These are phyloP conservation scores for Dasyornis broadbenti DNA, from an alignment of 2,113 vertebrate genomes.

Conservation along the genomic window DNA sequence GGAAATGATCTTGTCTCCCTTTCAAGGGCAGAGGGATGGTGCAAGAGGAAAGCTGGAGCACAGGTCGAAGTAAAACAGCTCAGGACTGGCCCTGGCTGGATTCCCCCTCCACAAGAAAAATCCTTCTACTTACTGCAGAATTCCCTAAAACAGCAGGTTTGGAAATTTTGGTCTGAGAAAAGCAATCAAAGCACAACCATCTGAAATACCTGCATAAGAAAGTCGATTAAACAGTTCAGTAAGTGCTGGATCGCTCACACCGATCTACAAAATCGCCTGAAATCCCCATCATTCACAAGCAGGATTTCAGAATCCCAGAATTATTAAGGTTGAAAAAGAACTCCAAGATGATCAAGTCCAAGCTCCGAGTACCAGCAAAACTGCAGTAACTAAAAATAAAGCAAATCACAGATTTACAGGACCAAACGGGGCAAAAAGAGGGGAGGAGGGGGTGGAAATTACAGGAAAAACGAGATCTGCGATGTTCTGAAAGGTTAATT, in stretches of 20 bases:
- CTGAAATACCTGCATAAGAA: neutral
- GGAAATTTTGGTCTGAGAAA: neutral
- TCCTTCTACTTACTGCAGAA: neutral
- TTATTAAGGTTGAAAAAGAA: neutral
- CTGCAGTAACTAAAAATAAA: neutral
- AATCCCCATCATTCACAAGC: neutral
- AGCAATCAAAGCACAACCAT: neutral
- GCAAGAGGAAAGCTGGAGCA: neutral
- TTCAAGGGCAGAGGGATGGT: neutral
- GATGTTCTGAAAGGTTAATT: neutral
- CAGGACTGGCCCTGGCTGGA: neutral
- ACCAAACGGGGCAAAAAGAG: rapidly evolving
- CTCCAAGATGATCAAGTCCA: neutral
- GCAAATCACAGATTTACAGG: neutral
- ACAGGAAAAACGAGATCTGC: rapidly evolving
- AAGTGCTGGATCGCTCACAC: neutral
- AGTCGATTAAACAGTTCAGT: neutral
- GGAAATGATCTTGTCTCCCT: neutral
- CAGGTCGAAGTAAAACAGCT: neutral
- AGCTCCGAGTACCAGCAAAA: neutral
- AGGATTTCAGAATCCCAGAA: neutral
- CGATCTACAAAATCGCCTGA: neutral
- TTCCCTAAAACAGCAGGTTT: neutral
- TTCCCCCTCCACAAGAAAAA: rapidly evolving
- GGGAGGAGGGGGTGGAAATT: too few relatives aligned